Evolutionary conservation across 2,797 vertebrate genomes (phyloP), one percentile per base, ranked within the genome.

Genomic region (Pantherophis vulpinus): DNA sequence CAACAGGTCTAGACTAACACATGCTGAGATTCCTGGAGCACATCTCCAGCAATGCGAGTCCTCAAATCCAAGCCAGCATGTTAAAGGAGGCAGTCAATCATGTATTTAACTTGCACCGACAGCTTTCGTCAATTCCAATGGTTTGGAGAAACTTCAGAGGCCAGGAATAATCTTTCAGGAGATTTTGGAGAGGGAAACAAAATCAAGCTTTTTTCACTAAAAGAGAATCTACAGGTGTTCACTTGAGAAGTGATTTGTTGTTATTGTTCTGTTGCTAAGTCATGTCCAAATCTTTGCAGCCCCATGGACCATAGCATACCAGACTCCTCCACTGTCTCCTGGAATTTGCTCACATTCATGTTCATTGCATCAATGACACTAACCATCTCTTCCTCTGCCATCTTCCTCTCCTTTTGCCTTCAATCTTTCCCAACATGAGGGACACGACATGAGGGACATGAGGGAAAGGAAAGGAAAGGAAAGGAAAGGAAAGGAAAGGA

Each of bases 81-180:
- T 66, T 59, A 70, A 87, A 70, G 29, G 11, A 63, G 55, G 27
- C 91, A 79, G n/a, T 0, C 29, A 10, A 8, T 13, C 93, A 90
- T 79, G 8, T 91, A 92, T 91, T 93, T 32, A 0, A 0, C 88
- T 88, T 89, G 87, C 86, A 0, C 0, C 29, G 59, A 42, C 0
- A 1, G 92, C 91, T 92, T 95, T 93, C 89, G 58, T 86, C 74
- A 93, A 27, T 95, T 95, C 95, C 94, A 5, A 91, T 87, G 3
- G 89, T 5, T 60, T 37, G 14, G 47, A n/a, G 13, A 91, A 94
- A 96, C 95, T 95, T 95, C 93, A 94, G 88, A 93, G 86, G 0
- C 0, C 59, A 92, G 58, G 86, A 0, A 88, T 93, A 94, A 96
- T 96, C 92, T 95, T 51, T 5, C 89, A 95, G 95, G 93, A 93